These are phyloP conservation scores for Hippocampus barbouri DNA, from an alignment of 2,113 vertebrate species.

Conservation along the genomic window DNA sequence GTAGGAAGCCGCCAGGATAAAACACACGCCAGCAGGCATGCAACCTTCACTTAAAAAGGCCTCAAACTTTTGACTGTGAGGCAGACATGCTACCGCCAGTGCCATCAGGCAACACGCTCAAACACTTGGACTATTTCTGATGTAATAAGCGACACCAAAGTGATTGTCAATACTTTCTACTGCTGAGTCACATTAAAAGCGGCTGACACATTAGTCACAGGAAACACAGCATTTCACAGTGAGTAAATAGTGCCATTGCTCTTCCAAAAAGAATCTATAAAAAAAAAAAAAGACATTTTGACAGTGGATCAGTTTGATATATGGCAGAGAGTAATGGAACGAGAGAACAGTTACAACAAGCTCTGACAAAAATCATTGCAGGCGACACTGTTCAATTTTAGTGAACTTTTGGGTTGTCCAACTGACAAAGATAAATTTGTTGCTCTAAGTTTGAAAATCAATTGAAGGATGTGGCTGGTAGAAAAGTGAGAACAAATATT, in stretches of 20 bases:
- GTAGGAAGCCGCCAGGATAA: background rate
- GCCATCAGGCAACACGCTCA: background rate
- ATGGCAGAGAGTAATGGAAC: slow-evolving; percentile 4
- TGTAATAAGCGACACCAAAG: background rate
- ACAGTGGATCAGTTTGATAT: slow-evolving; percentile 9
- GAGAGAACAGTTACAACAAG: background rate
- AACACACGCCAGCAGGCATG: background rate
- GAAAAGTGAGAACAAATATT: background rate
- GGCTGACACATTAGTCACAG: slow-evolving; percentile 4
- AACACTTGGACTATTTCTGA: background rate
- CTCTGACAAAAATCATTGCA: background rate
- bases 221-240: slow-evolving; percentile 3
- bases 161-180: background rate
- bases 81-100: background rate
- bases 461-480: background rate
- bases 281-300: background rate
- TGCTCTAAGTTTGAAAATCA: background rate
- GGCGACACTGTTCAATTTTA: background rate
- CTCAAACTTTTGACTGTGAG: background rate
- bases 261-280: slow-evolving; percentile 3
- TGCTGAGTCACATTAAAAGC: slow-evolving; percentile 4
- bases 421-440: background rate
- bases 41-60: background rate
- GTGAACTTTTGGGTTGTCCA: background rate
- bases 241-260: slow-evolving; percentile 7